Evolutionary conservation across 35 echinoderm and acorn worm genomes (phyloP).

Genomic region (Acanthaster planci): DNA sequence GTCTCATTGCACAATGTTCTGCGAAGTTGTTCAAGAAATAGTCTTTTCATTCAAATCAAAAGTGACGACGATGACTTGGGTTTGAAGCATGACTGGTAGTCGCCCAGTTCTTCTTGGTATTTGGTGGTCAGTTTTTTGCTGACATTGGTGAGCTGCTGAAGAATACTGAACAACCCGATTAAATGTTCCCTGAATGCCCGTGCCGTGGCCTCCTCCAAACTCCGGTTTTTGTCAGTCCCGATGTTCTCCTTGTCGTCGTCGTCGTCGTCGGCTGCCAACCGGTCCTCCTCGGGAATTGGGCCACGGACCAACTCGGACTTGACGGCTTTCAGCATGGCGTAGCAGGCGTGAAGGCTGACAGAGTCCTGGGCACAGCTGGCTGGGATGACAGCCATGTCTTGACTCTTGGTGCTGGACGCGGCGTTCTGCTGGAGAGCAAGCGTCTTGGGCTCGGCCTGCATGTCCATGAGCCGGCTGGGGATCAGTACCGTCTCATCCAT

Average conservation of each 20-base stretch:
- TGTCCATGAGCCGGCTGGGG: conserved; percentile 88
- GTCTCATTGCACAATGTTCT: too few relatives aligned
- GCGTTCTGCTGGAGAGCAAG: background rate
- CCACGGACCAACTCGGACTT: conserved; percentile 87
- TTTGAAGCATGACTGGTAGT: conserved; percentile 80
- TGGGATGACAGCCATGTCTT: background rate
- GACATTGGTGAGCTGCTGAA: conserved; percentile 86
- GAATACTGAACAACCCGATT: conserved; percentile 75
- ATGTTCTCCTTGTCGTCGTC: conserved; percentile 29
- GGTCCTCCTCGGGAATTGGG: conserved; percentile 34
- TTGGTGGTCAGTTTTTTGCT: conserved; percentile 69
- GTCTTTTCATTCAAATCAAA: background rate
- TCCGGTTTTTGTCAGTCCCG: conserved; percentile 36
- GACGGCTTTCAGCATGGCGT: conserved; percentile 88
- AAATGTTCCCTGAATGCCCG: conserved; percentile 88
- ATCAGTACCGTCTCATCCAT: conserved; percentile 98
- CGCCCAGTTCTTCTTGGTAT: conserved; percentile 89
- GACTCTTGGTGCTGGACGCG: background rate
- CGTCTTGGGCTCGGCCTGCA: conserved; percentile 52
- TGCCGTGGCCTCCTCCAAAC: conserved; percentile 57
- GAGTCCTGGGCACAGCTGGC: conserved; percentile 32
- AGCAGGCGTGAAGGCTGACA: conserved; percentile 75
- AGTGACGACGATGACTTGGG: conserved; percentile 74
- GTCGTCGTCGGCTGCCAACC: conserved; percentile 34
- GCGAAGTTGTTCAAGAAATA: too few relatives aligned